These are phyloP conservation scores for Grammomys surdaster DNA, from an alignment of 2,113 vertebrate species.

Conservation along the genomic window DNA sequence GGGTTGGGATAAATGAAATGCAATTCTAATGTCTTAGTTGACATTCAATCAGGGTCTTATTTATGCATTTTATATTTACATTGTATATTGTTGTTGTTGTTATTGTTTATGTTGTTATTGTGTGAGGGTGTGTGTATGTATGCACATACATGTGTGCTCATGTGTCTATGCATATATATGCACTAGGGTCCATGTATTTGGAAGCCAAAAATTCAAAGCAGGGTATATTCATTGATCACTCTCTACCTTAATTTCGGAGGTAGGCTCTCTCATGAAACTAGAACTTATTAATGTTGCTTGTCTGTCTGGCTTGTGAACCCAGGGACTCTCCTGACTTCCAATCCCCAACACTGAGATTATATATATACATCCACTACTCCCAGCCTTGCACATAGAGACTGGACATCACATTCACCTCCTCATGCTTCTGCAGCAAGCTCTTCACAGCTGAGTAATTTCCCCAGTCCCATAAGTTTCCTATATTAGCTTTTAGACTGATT, in stretches of 20 bases:
- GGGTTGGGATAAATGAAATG: constrained; percentile 16
- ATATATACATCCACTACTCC: neutral
- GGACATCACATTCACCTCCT: too few species aligned
- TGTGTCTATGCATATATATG: neutral
- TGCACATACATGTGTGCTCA: neutral
- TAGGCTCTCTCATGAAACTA: neutral
- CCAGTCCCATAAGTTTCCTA: neutral
- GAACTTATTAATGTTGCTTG: neutral
- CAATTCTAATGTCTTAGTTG: constrained; percentile 23
- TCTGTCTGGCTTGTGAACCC: neutral
- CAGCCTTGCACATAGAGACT: neutral
- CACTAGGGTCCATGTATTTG: neutral
- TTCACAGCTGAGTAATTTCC: neutral
- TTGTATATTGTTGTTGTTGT: neutral
- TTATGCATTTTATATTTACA: neutral
- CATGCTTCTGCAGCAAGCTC: neutral
- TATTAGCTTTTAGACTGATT: constrained; percentile 53
- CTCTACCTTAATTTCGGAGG: neutral
- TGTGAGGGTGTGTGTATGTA: neutral
- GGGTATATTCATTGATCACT: neutral
- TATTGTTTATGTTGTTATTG: neutral
- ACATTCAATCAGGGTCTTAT: constrained; percentile 36
- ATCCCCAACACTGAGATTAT: neutral
- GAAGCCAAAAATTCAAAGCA: neutral
- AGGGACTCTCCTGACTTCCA: neutral